Percentiles rank a stretch among this genome's conserved stretches.
These are phyloP conservation scores for Stenoptilia bipunctidactyla DNA, from an alignment of 2,888 invertebrate species.

Conservation along the genomic window DNA sequence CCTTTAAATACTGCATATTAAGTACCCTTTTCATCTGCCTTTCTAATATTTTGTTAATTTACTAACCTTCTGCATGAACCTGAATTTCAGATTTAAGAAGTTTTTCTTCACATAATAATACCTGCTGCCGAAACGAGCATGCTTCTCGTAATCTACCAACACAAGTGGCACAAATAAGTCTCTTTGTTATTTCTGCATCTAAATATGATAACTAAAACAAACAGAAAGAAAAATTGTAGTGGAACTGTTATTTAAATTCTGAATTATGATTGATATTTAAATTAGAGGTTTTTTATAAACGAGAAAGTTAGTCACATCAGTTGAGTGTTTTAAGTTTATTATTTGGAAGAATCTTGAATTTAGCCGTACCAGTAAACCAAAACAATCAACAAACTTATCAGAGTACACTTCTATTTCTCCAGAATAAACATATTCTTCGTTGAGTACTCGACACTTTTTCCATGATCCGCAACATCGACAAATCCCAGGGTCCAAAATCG, in stretches of 20 bases:
- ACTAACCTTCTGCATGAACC: background rate
- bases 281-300: too few relatives aligned
- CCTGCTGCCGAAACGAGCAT: conserved; percentile 35
- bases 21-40: too few relatives aligned
- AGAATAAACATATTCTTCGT: conserved; percentile 29
- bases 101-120: background rate
- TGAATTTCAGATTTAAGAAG: background rate
- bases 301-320: too few relatives aligned
- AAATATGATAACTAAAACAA: background rate
- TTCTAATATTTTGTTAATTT: too few relatives aligned
- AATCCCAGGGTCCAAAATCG: conserved; percentile 25
- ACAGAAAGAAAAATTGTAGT: background rate
- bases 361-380: conserved; percentile 27
- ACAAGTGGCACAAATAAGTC: conserved; percentile 49
- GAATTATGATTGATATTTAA: too few relatives aligned
- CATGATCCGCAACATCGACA: conserved; percentile 31
- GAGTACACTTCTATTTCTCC: conserved; percentile 31
- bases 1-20: too few relatives aligned
- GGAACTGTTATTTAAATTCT: too few relatives aligned
- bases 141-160: conserved; percentile 45
- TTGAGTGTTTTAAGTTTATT: too few relatives aligned
- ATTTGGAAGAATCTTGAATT: background rate
- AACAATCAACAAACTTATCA: conserved; percentile 34
- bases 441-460: conserved; percentile 31
- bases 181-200: conserved; percentile 26